phyloP scores from a whole-genome alignment of 1,140 invertebrate species.

The Apis cerana region DNA sequence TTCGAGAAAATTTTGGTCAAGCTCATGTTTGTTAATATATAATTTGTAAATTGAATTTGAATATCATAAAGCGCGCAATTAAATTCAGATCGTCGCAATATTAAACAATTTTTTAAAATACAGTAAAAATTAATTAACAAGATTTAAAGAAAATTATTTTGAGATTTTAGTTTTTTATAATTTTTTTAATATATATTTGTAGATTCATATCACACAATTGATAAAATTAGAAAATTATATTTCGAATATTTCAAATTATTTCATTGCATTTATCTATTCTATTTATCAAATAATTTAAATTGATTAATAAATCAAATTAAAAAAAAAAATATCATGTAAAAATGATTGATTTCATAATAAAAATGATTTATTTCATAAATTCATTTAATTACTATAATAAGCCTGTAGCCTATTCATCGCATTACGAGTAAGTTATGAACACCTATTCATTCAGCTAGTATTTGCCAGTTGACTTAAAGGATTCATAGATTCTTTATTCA shows the following conservation, averaged over 20 bases:
- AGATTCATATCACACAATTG: too few species aligned
- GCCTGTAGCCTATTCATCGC: background rate
- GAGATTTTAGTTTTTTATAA: background rate
- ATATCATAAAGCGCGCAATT: background rate
- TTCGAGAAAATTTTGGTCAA: background rate
- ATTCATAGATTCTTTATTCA: slow-evolving; percentile 66
- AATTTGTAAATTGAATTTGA: background rate
- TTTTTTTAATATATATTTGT: too few species aligned
- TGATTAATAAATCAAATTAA: background rate
- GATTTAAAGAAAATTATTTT: background rate
- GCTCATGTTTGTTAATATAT: background rate
- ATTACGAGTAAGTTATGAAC: slow-evolving; percentile 39
- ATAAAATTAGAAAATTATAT: background rate
- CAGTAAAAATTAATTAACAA: slow-evolving; percentile 5
- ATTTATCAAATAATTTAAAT: background rate
- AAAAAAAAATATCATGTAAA: background rate
- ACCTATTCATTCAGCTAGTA: slow-evolving; percentile 52
- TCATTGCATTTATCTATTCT: too few species aligned
- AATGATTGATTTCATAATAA: background rate
- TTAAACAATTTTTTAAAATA: slow-evolving; percentile 13
- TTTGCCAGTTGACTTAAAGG: slow-evolving; percentile 43
- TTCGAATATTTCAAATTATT: background rate
- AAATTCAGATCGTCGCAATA: slow-evolving; percentile 2
- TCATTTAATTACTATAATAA: background rate
- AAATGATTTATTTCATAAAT: background rate